phyloP scores from a whole-genome alignment of 1,140 invertebrate species.

The Teleogryllus occipitalis region DNA sequence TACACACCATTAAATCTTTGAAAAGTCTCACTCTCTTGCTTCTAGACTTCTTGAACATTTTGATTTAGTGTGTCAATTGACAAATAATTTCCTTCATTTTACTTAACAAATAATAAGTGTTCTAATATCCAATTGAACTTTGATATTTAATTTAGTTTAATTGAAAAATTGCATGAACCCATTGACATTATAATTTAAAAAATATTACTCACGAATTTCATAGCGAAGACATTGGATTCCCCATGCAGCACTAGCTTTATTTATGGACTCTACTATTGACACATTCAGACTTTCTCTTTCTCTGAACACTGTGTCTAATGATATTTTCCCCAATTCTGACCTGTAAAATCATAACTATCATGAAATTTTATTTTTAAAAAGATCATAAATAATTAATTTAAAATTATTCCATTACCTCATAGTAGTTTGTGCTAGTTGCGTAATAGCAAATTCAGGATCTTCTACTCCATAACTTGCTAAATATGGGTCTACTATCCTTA shows the following conservation, averaged over 20 bases:
- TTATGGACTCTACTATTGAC: conserved; percentile 93
- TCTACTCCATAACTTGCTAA: conserved; percentile 95
- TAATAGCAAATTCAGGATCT: conserved; percentile 98
- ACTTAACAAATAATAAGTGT: no score
- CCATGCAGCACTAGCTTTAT: conserved; percentile 97
- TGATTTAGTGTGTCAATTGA: no score
- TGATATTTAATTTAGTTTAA: no score
- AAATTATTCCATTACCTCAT: conserved; percentile 60
- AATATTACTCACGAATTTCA: conserved; percentile 80
- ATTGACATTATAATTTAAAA: no score
- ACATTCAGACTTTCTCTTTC: conserved; percentile 94
- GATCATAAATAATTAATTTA: conserved; percentile 9
- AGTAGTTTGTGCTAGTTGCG: conserved; percentile 96
- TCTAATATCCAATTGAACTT: no score
- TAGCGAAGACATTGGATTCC: conserved; percentile 95
- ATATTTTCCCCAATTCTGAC: conserved; percentile 96
- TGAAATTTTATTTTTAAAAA: not conserved
- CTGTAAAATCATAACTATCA: conserved; percentile 35
- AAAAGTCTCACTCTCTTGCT: no score
- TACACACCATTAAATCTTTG: no score
- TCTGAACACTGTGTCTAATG: conserved; percentile 93
- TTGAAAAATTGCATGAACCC: no score
- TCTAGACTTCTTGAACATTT: no score
- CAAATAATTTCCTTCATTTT: no score
- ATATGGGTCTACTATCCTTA: conserved; percentile 90